Percentiles rank a stretch among this genome's conserved stretches.
phyloP scores from a whole-genome alignment of 2,797 vertebrate species.

The Arrhamphus sclerolepis region DNA sequence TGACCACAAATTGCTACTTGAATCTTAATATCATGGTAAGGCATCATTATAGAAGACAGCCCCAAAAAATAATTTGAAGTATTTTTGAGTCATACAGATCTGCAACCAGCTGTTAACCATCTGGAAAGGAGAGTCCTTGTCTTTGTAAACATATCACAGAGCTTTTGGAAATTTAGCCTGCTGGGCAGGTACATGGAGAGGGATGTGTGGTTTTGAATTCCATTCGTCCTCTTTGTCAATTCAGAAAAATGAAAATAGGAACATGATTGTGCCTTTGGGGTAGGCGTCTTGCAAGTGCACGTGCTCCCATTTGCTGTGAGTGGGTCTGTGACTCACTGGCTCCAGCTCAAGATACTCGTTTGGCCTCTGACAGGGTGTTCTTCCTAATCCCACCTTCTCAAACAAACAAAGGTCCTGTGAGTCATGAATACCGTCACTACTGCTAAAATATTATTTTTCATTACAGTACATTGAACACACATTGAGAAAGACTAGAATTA shows the following conservation, averaged over 20 bases:
- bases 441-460: slow-evolving; percentile 8
- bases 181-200: slow-evolving; percentile 10
- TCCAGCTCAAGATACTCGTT: slow-evolving; percentile 70
- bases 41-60: slow-evolving; percentile 43
- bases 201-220: slow-evolving; percentile 53
- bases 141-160: slow-evolving; percentile 31
- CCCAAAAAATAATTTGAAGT: slow-evolving; percentile 25
- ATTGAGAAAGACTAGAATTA: too few relatives aligned
- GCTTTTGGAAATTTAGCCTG: slow-evolving; percentile 35
- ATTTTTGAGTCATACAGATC: slow-evolving; percentile 63
- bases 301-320: slow-evolving; percentile 71
- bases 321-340: slow-evolving; percentile 78
- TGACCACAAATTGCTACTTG: slow-evolving; percentile 37
- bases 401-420: slow-evolving; percentile 62
- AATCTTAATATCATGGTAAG: slow-evolving; percentile 37
- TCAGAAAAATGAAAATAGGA: slow-evolving; percentile 45
- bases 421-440: slow-evolving; percentile 60
- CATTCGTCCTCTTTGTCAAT: slow-evolving; percentile 47
- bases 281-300: slow-evolving; percentile 68
- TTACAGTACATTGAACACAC: too few relatives aligned
- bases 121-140: slow-evolving; percentile 51
- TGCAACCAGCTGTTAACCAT: slow-evolving; percentile 60
- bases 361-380: slow-evolving; percentile 57
- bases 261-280: slow-evolving; percentile 47
- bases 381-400: slow-evolving; percentile 60